Conservation (phyloP, 2,113 vertebrate genomes). For the Pollimyrus isidori region DNA sequence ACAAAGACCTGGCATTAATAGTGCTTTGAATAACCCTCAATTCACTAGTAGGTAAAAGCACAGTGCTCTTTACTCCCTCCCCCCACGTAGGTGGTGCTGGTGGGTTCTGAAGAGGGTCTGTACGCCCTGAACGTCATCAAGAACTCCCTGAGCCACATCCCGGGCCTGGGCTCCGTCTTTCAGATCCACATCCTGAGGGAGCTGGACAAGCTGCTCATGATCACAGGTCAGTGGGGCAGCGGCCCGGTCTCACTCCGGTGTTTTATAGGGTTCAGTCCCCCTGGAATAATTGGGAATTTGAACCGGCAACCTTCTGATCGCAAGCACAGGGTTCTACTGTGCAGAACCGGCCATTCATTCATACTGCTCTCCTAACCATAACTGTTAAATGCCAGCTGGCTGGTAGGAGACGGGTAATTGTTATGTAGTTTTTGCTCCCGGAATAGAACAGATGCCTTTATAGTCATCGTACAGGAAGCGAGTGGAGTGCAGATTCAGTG, state of each 20-base stretch:
- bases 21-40: background rate
- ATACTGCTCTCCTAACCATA: background rate
- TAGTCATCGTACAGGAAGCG: background rate
- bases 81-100: slow-evolving; percentile 77
- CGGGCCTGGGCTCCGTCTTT: slow-evolving; percentile 88
- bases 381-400: background rate
- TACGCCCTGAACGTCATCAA: slow-evolving; percentile 96
- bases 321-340: background rate
- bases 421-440: background rate
- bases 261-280: background rate
- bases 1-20: background rate
- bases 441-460: background rate
- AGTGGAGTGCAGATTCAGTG: background rate
- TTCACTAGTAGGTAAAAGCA: background rate
- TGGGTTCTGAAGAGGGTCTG: slow-evolving; percentile 92
- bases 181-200: slow-evolving; percentile 97
- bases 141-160: slow-evolving; percentile 91
- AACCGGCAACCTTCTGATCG: background rate
- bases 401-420: background rate
- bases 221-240: slow-evolving; percentile 68
- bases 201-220: slow-evolving; percentile 93
- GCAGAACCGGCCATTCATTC: background rate
- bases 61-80: background rate
- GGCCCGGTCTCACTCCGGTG: background rate
- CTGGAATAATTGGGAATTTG: background rate